Conservation (phyloP, 2,888 invertebrate species). For the Thymelicus lineola region DNA sequence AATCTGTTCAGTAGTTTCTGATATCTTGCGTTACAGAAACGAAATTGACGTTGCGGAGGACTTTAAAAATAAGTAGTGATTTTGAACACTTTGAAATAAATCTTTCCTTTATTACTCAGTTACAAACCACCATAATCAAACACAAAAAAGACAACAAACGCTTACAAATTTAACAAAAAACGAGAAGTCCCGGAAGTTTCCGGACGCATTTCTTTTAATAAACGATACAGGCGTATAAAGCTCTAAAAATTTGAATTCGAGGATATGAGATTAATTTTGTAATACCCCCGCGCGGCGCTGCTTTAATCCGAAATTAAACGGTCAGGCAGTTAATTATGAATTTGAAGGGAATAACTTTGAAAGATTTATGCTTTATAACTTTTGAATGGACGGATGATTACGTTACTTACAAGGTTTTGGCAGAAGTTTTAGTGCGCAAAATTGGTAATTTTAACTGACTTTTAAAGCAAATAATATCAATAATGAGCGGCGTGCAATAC, state of each 20-base stretch:
- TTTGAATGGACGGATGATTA: neutral
- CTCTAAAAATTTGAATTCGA: constrained; percentile 35
- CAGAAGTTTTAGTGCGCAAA: no score
- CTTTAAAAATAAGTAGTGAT: no score
- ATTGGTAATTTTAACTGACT: no score
- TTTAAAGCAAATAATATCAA: no score
- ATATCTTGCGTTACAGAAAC: no score
- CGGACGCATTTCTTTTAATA: constrained; percentile 41
- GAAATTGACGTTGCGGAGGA: no score
- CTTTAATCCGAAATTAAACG: constrained; percentile 44
- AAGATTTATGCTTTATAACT: constrained; percentile 44
- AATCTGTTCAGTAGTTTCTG: no score
- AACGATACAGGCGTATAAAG: constrained; percentile 41
- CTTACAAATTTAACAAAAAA: constrained; percentile 46
- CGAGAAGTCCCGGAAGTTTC: constrained; percentile 38
- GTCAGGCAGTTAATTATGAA: constrained; percentile 45
- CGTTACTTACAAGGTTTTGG: no score
- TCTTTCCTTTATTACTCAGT: neutral
- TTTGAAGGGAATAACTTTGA: constrained; percentile 46
- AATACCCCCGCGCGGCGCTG: constrained; percentile 36
- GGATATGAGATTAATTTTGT: constrained; percentile 41
- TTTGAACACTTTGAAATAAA: neutral
- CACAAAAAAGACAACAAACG: constrained; percentile 55
- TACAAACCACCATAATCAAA: constrained; percentile 50
- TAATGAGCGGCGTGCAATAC: no score